Evolutionary conservation across 2,113 vertebrate genomes (phyloP).

Genomic region (Brienomyrus longianalis): DNA sequence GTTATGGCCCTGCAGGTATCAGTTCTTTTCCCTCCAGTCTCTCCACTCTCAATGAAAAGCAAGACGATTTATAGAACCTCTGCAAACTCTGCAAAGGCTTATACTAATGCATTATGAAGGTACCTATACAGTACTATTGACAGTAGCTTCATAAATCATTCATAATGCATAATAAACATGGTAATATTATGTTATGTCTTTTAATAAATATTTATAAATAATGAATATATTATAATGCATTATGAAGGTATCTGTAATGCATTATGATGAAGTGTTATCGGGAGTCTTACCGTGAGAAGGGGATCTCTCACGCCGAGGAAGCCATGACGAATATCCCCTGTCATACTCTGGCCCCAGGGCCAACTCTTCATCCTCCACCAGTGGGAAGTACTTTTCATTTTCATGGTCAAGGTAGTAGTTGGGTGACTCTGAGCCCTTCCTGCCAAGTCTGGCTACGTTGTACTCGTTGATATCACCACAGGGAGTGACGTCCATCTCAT

Average conservation of each 20-base stretch:
- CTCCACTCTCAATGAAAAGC: background rate
- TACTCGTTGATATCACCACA: slow-evolving; percentile 77
- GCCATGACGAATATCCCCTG: slow-evolving; percentile 55
- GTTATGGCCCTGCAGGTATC: background rate
- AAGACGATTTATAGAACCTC: background rate
- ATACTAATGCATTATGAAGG: too few species aligned
- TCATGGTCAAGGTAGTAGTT: slow-evolving; percentile 64
- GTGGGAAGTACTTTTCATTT: slow-evolving; percentile 59
- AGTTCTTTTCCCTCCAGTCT: background rate
- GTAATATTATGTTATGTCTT: too few species aligned
- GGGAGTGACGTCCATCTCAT: slow-evolving; percentile 74
- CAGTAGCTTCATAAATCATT: too few species aligned
- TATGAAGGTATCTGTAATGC: background rate
- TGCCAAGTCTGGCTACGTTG: slow-evolving; percentile 54
- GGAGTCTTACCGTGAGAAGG: slow-evolving; percentile 59
- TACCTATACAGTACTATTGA: too few species aligned
- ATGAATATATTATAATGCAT: background rate
- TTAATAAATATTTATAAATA: background rate
- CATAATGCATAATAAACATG: too few species aligned
- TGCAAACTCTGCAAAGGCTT: too few species aligned
- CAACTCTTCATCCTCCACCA: slow-evolving; percentile 55
- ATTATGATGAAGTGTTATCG: background rate
- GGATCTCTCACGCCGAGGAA: slow-evolving; percentile 66
- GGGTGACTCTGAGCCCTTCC: slow-evolving; percentile 64
- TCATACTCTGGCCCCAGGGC: slow-evolving; percentile 66